Evolutionary conservation across 1,140 invertebrate species (phyloP), one percentile per base, ranked within the genome.

Genomic region (Lethrus apterus): DNA sequence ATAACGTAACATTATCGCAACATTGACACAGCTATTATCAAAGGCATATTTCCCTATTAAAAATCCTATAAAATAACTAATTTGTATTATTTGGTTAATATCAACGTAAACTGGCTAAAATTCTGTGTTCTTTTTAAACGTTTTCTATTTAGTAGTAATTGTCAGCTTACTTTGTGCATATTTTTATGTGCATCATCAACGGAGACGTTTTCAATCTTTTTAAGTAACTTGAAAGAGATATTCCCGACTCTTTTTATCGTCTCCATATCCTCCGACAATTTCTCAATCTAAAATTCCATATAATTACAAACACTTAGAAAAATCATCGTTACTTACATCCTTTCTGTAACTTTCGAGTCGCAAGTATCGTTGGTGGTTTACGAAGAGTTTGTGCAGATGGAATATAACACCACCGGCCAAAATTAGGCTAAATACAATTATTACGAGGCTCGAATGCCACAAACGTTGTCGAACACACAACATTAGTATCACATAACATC

Each of bases 181-280:
- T 46, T 61, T 45, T 70, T 63, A 20, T 67, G 67, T 18, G 67
- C 64, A 48, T 70, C 55, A 44, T 66, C 68, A 17, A 55, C 52
- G 2, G 66, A 62, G 1, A 69, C 68, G 50, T 67, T 70, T 26
- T 55, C 51, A 38, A 58, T 44, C 54, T 40, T 59, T 13, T 44
- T 51, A 21, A 61, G 41, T 20, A 62, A 31, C 17, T 51, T 33
- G 5, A 54, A 54, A 5, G 62, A 62, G 24, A 46, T 47, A 48
- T 76, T 75, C 0, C 67, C 69, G 23, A 66, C 65, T 48, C 59
- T 67, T 46, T 73, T 70, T 10, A 75, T 65, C 33, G 62, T 56
- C 14, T 66, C 63, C 53, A 76, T 52, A 29, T 71, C 70, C 8
- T 66, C 61, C 7, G 68, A 66, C 47, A 75, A 65, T 59, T 74